A percentile compares a stretch with the other conserved stretches of the same genome.
Evolutionary conservation across 2,888 invertebrate genomes (phyloP).

Genomic region (Eurytoma californica): DNA sequence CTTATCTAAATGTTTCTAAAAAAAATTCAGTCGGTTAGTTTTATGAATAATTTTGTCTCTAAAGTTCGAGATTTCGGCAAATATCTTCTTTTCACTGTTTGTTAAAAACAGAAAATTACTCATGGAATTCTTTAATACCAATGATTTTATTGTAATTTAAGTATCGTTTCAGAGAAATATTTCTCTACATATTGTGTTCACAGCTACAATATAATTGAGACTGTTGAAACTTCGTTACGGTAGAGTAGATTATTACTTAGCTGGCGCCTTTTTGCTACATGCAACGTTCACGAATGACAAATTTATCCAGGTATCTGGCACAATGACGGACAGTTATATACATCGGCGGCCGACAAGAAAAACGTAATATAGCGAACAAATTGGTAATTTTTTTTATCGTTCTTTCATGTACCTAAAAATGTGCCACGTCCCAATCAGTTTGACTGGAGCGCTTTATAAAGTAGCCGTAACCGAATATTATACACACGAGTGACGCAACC

Average conservation of each 20-base stretch:
- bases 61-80: too few relatives aligned
- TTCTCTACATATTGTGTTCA: too few relatives aligned
- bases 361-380: background rate
- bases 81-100: too few relatives aligned
- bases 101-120: too few relatives aligned
- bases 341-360: background rate
- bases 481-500: constrained; percentile 54
- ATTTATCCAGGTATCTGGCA: constrained; percentile 14
- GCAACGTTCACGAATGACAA: background rate
- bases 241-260: background rate
- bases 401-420: constrained; percentile 42
- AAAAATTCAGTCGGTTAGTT: too few relatives aligned
- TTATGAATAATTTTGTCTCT: too few relatives aligned
- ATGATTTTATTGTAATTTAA: too few relatives aligned
- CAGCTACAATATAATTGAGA: too few relatives aligned
- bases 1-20: too few relatives aligned
- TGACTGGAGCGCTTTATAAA: constrained; percentile 54
- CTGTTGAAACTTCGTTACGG: background rate
- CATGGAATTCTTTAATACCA: too few relatives aligned
- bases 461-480: constrained; percentile 56
- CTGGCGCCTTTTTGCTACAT: background rate
- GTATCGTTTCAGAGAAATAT: too few relatives aligned
- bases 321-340: background rate
- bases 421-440: constrained; percentile 52
- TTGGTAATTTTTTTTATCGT: constrained; percentile 18